These are phyloP conservation scores for Ophthalmolycus amberensis DNA, from an alignment of 2,113 vertebrate genomes.

Conservation along the genomic window DNA sequence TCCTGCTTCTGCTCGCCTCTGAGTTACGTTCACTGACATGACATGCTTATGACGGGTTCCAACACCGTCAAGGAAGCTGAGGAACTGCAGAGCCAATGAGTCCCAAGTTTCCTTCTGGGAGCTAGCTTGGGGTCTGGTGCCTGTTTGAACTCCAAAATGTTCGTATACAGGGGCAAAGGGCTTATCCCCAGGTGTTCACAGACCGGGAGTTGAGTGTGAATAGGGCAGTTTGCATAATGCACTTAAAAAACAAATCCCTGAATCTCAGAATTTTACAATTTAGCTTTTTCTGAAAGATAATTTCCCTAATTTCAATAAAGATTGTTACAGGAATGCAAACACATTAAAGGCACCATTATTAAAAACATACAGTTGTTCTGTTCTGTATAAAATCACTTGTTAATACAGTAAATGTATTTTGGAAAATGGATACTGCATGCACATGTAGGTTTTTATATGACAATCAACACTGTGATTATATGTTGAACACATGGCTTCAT, in stretches of 20 bases:
- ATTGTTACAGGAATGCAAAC: not conserved
- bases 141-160: conserved; percentile 71
- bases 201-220: conserved; percentile 29
- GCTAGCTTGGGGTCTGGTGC: conserved; percentile 36
- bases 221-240: conserved; percentile 2
- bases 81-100: conserved; percentile 64
- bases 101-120: conserved; percentile 60
- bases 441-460: conserved; percentile 38
- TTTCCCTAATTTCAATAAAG: not conserved
- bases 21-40: conserved; percentile 53
- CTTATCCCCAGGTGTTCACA: conserved; percentile 31
- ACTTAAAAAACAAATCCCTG: not conserved
- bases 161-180: conserved; percentile 39
- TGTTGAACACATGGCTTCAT: conserved; percentile 48
- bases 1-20: conserved; percentile 69
- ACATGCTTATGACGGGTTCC: conserved; percentile 60
- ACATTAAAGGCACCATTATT: not conserved
- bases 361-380: not conserved
- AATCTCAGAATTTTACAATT: not conserved
- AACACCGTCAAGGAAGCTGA: conserved; percentile 60
- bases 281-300: not conserved
- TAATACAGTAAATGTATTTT: conserved; percentile 1
- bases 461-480: conserved; percentile 47
- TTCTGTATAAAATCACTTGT: not conserved
- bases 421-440: not conserved